Evolutionary conservation across 1,140 invertebrate species (phyloP).

Genomic region (Thalassaphorura encarpata): DNA sequence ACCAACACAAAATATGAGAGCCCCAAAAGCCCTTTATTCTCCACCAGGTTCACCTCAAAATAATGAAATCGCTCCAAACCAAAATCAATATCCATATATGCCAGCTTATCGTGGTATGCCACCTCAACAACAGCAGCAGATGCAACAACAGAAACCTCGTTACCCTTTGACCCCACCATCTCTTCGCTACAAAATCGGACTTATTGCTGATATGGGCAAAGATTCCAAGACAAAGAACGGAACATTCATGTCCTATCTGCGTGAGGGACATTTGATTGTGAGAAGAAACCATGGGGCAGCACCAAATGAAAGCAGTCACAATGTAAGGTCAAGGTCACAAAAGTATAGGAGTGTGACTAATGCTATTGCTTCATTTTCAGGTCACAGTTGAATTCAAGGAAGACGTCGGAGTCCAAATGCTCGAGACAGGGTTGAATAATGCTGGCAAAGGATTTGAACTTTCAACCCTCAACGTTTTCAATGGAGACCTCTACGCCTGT

Average conservation of each 20-base stretch:
- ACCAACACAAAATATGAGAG: no score
- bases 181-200: constrained; percentile 13
- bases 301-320: no score
- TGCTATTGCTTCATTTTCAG: constrained; percentile 5
- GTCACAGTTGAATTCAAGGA: constrained; percentile 54
- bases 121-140: no score
- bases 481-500: constrained; percentile 78
- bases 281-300: no score
- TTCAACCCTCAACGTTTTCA: constrained; percentile 87
- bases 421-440: constrained; percentile 59
- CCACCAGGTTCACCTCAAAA: no score
- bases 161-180: constrained; percentile 16
- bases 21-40: no score
- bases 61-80: no score
- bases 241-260: not conserved
- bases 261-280: not conserved
- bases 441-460: constrained; percentile 94
- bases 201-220: constrained; percentile 4
- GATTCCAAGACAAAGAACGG: not conserved
- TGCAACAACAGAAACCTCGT: no score
- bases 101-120: no score
- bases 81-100: no score
- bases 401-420: constrained; percentile 40
- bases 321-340: no score
- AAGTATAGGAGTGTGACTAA: not conserved